phyloP scores from a whole-genome alignment of 2,113 vertebrate species.

The Baryphthengus martii region DNA sequence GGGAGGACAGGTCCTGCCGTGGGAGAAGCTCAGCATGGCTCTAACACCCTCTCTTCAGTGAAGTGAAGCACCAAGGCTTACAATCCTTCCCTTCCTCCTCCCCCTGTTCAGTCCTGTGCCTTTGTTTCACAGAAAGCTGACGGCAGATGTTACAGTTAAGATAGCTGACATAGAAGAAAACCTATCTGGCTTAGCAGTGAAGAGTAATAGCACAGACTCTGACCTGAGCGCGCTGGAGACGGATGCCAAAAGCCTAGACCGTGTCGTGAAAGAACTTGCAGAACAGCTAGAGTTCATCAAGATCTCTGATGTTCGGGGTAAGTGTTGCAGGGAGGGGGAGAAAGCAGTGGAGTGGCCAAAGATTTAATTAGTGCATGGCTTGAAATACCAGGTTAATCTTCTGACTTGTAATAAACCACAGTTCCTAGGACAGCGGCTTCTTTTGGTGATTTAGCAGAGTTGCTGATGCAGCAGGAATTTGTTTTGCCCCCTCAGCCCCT shows the following conservation, averaged over 20 bases:
- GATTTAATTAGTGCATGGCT: not conserved
- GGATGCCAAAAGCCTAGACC: conserved; percentile 84
- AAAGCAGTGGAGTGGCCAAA: not conserved
- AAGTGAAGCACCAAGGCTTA: not conserved
- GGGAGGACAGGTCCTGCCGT: not conserved
- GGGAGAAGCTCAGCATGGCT: not conserved
- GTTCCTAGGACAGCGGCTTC: not conserved
- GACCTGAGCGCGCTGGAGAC: conserved; percentile 76
- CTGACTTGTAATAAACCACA: not conserved
- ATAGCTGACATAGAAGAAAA: conserved; percentile 80
- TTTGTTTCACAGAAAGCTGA: conserved; percentile 81
- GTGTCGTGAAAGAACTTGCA: conserved; percentile 82
- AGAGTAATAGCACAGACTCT: conserved; percentile 71
- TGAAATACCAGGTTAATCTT: not conserved
- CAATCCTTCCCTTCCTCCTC: not conserved
- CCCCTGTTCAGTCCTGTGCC: not conserved
- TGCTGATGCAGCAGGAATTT: conserved; percentile 16
- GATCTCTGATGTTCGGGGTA: conserved; percentile 93
- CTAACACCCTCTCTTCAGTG: not conserved
- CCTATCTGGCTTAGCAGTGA: conserved; percentile 70
- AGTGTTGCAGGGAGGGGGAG: not conserved
- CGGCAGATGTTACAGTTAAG: conserved; percentile 79
- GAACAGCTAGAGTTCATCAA: conserved; percentile 93
- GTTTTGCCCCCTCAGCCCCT: not conserved
- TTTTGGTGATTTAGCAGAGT: not conserved